phyloP scores from a whole-genome alignment of 2,113 vertebrate species.

The Campylomormyrus numenius region DNA sequence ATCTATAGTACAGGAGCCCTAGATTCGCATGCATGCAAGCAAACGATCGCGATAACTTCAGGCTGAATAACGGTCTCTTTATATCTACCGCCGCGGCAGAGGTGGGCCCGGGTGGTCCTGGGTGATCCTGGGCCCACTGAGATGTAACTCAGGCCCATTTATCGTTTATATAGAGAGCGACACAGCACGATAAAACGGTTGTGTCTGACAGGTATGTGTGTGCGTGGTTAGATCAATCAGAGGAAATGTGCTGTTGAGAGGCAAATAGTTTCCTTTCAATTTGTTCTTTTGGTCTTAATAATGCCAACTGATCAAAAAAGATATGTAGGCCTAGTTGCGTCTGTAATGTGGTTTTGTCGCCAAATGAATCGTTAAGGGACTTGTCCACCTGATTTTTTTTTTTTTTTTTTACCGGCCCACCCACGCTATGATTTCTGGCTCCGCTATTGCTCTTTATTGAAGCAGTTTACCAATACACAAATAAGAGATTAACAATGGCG shows the following conservation, averaged over 20 bases:
- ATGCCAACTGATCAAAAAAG: not conserved
- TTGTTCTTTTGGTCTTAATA: not conserved
- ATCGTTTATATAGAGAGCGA: not conserved
- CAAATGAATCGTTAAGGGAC: not conserved
- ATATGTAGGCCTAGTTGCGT: not conserved
- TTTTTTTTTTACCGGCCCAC: not conserved
- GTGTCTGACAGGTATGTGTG: not conserved
- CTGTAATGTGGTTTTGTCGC: not conserved
- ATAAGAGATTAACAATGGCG: not conserved
- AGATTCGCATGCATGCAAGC: not conserved
- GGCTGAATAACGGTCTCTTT: not conserved
- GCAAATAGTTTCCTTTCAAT: not conserved
- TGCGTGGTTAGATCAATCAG: not conserved
- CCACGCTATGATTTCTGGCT: not conserved
- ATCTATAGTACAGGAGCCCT: not conserved
- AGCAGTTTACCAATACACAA: not conserved
- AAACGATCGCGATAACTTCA: not conserved
- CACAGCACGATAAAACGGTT: not conserved
- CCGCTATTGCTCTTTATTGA: not conserved
- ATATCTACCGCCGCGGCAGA: not conserved
- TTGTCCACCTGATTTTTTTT: not conserved
- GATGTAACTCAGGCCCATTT: not conserved
- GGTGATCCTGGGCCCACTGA: not conserved
- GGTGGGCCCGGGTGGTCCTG: not conserved
- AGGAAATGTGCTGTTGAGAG: not conserved